phyloP scores from a whole-genome alignment of 2,888 invertebrate genomes.

The Chrysina gloriosa region DNA sequence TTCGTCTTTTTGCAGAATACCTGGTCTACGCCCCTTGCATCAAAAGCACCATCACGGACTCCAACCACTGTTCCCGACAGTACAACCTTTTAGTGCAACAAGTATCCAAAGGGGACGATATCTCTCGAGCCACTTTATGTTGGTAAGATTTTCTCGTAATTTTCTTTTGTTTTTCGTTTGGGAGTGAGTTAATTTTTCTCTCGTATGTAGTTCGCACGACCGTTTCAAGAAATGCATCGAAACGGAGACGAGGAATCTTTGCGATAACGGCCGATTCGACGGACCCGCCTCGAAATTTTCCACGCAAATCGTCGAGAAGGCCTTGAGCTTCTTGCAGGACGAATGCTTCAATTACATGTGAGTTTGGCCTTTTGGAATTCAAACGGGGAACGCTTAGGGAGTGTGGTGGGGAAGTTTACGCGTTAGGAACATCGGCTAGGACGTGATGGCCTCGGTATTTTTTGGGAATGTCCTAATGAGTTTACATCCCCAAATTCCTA shows the following conservation, averaged over 20 bases:
- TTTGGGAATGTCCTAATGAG: too few relatives aligned
- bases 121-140: conserved; percentile 69
- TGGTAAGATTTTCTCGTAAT: conserved; percentile 64
- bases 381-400: too few relatives aligned
- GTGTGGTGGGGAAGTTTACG: too few relatives aligned
- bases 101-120: conserved; percentile 67
- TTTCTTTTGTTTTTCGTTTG: conserved; percentile 17
- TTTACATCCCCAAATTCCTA: too few relatives aligned
- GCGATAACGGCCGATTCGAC: conserved; percentile 65
- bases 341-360: conserved; percentile 72
- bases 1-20: conserved; percentile 66
- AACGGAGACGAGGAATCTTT: conserved; percentile 66
- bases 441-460: too few relatives aligned
- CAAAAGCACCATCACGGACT: conserved; percentile 70
- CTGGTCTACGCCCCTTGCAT: conserved; percentile 71
- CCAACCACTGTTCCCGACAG: conserved; percentile 69
- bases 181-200: background rate
- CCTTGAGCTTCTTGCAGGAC: conserved; percentile 70
- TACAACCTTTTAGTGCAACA: conserved; percentile 70
- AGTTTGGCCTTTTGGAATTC: too few relatives aligned
- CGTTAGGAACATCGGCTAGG: too few relatives aligned
- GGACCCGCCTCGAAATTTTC: conserved; percentile 69
- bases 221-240: conserved; percentile 71
- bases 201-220: conserved; percentile 70
- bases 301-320: conserved; percentile 69